Evolutionary conservation across 2,888 invertebrate genomes (phyloP).

Genomic region (Pammene fasciana): DNA sequence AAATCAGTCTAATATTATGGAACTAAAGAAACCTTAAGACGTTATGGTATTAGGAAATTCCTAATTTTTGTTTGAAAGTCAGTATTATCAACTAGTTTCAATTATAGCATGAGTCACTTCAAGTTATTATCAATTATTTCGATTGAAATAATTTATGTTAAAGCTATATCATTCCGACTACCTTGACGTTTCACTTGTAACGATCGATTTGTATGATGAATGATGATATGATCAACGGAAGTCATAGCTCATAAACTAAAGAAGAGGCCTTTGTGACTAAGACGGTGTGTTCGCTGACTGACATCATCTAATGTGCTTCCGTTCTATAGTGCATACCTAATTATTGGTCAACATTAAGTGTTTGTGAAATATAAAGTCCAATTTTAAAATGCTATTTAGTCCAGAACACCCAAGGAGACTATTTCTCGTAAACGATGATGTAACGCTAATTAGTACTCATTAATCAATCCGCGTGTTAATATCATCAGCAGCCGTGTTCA

Average conservation of each 20-base stretch:
- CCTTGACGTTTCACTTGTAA: slow-evolving; percentile 4
- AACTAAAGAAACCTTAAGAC: no score
- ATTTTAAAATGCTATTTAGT: slow-evolving; percentile 3
- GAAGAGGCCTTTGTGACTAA: not conserved
- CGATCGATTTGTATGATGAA: slow-evolving; percentile 1
- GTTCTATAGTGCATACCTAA: not conserved
- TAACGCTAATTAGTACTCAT: slow-evolving; percentile 25
- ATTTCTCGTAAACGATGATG: slow-evolving; percentile 24
- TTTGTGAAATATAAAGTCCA: not conserved
- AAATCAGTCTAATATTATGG: no score
- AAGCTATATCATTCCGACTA: slow-evolving; percentile 5
- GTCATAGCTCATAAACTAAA: not conserved
- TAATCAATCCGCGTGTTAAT: slow-evolving; percentile 30
- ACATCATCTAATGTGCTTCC: not conserved
- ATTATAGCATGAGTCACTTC: not conserved
- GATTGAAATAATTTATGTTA: not conserved
- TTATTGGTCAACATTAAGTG: not conserved
- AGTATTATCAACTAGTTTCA: not conserved
- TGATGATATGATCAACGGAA: not conserved
- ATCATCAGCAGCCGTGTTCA: slow-evolving; percentile 19
- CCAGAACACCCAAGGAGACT: slow-evolving; percentile 14
- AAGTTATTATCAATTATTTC: no score
- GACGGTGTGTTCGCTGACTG: not conserved
- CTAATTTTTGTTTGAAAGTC: not conserved
- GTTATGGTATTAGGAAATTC: no score